Base-by-base conservation (phyloP, 2,888 invertebrate genomes). In the Eremobia ochroleuca region DNA sequence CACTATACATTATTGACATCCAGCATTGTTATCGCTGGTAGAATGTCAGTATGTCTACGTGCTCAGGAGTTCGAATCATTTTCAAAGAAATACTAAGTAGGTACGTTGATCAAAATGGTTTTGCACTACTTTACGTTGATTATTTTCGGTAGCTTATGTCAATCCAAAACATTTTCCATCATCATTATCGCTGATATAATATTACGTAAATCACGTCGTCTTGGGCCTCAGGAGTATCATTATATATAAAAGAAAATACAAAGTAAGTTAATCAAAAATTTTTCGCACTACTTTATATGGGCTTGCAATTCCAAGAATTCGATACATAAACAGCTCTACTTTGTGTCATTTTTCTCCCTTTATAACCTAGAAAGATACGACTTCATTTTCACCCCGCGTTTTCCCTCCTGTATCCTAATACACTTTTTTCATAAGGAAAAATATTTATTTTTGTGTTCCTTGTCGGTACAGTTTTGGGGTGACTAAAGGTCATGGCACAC, bases 401-500 rank as follows among this genome's bases (percentile, higher is more conserved):
- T 81, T 86, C 81, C 69, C 76, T 73, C 15, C 66, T 62, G 69
- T 80, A 78, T 73, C 28, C 68, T 75, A 62, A 88, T 88, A 87
- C 66, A 73, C 68, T 77, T 58, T 49, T 68, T 58, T 72, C 40
- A 52, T 61, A 61, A 64, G 74, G 70, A 70, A 80, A 78, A 76
- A 81, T 67, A 28, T 65, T 43, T 79, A 37, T 77, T 66, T 86
- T 82, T 37, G 59, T 76, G 46, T 74, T 61, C 65, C 67, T 58
- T 52, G 34, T 28, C 5, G 49, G 59, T 59, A 37, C 49, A 59
- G 40, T 55, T 68, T 73, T 43, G 21, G 65, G 31, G 61, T 64
- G 46, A 61, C 52, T n/a, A n/a, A n/a, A n/a, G n/a, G n/a, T n/a
- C n/a, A n/a, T n/a, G n/a, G n/a, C n/a, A n/a, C n/a, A n/a, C n/a